Evolutionary conservation across 2,113 vertebrate species (phyloP).

Genomic region (Lagopus muta): DNA sequence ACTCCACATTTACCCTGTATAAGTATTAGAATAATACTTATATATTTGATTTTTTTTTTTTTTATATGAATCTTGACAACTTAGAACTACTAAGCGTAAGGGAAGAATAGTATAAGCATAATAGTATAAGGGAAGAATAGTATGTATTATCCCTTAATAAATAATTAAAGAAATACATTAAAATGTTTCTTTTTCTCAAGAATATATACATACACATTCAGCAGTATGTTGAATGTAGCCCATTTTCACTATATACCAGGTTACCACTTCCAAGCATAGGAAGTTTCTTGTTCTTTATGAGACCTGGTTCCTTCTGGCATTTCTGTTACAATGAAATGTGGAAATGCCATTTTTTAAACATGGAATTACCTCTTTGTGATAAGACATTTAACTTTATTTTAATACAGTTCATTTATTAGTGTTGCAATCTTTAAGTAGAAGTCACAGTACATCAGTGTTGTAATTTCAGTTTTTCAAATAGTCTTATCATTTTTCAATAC

Average conservation of each 20-base stretch:
- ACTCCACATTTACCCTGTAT: neutral
- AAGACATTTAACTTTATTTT: neutral
- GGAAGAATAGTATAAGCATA: neutral
- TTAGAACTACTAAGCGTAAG: neutral
- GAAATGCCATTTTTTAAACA: neutral
- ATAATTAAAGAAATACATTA: neutral
- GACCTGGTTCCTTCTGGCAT: neutral
- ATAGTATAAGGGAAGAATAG: neutral
- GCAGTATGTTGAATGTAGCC: neutral
- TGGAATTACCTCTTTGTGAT: neutral
- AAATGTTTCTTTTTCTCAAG: neutral
- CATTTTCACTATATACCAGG: neutral
- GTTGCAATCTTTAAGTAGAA: neutral
- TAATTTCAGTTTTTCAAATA: neutral
- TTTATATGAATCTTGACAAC: neutral
- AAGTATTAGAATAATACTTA: neutral
- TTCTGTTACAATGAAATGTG: neutral
- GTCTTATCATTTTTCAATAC: neutral
- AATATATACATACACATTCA: neutral
- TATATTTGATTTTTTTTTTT: neutral
- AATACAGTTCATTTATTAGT: neutral
- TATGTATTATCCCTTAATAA: neutral
- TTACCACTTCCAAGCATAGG: neutral
- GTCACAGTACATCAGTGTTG: neutral
- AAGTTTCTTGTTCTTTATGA: neutral